These are phyloP conservation scores for Rosalia funebris DNA, from an alignment of 2,888 invertebrate species.

Conservation along the genomic window DNA sequence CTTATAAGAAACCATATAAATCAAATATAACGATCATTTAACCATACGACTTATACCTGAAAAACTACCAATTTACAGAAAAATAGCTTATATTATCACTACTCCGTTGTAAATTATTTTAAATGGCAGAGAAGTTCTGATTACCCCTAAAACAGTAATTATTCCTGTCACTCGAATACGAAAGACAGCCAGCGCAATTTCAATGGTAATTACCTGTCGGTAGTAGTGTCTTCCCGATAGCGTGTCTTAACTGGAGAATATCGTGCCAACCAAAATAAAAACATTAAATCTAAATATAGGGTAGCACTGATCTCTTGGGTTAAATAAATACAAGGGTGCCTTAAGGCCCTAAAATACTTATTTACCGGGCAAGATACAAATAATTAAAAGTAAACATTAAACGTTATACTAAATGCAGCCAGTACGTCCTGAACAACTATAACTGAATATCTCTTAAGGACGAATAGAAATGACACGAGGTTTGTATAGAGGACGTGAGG, in stretches of 20 bases:
- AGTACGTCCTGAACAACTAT: constrained; percentile 30
- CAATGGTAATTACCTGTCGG: constrained; percentile 11
- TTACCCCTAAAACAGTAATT: background rate
- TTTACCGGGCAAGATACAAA: constrained; percentile 50
- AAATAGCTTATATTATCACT: too few species aligned
- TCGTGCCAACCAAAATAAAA: constrained; percentile 9
- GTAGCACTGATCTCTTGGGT: constrained; percentile 30
- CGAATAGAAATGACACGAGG: constrained; percentile 6
- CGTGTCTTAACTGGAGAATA: background rate
- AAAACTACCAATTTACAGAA: too few species aligned
- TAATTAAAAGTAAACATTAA: constrained; percentile 54
- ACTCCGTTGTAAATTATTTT: too few species aligned
- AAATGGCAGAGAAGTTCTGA: too few species aligned
- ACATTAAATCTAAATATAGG: constrained; percentile 35
- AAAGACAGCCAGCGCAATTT: background rate
- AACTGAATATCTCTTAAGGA: constrained; percentile 36
- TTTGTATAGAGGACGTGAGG: constrained; percentile 32
- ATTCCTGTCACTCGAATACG: background rate
- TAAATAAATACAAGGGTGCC: constrained; percentile 42
- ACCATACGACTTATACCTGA: too few species aligned
- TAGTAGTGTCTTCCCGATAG: constrained; percentile 2
- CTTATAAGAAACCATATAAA: too few species aligned
- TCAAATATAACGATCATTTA: too few species aligned
- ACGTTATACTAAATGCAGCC: constrained; percentile 31
- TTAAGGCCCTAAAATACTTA: constrained; percentile 39